These are phyloP conservation scores for Corythaeola cristata DNA, from an alignment of 2,113 vertebrate genomes.

Conservation along the genomic window DNA sequence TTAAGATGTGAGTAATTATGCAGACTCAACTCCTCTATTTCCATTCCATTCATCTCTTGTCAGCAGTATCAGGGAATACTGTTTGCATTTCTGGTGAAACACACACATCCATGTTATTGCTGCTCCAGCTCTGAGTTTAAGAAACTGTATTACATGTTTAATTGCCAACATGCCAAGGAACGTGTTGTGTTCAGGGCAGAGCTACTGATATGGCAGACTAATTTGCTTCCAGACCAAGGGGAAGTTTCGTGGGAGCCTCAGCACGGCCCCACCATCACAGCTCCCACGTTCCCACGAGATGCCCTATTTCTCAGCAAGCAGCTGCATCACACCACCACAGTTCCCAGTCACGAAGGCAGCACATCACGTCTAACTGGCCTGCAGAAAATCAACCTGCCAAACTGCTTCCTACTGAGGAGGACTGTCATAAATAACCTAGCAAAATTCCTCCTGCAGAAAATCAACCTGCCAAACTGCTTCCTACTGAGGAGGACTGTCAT, in stretches of 20 bases:
- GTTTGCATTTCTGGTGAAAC: neutral
- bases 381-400: neutral
- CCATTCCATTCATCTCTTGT: neutral
- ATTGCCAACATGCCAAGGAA: neutral
- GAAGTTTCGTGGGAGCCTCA: neutral
- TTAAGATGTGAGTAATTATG: neutral
- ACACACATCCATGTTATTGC: neutral
- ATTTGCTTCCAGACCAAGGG: neutral
- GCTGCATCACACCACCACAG: neutral
- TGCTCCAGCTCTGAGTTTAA: neutral
- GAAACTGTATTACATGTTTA: neutral
- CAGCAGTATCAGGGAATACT: neutral
- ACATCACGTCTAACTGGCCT: neutral
- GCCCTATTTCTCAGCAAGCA: neutral
- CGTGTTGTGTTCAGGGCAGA: rapidly evolving
- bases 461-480: neutral
- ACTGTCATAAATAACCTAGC: neutral
- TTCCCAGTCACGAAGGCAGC: neutral
- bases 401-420: neutral
- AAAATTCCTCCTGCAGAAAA: neutral
- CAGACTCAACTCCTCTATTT: neutral
- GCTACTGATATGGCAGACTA: neutral
- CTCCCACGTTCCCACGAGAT: neutral
- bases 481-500: neutral
- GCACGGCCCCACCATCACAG: neutral